phyloP scores from a whole-genome alignment of 1,140 invertebrate species.

The Monochamus saltuarius region DNA sequence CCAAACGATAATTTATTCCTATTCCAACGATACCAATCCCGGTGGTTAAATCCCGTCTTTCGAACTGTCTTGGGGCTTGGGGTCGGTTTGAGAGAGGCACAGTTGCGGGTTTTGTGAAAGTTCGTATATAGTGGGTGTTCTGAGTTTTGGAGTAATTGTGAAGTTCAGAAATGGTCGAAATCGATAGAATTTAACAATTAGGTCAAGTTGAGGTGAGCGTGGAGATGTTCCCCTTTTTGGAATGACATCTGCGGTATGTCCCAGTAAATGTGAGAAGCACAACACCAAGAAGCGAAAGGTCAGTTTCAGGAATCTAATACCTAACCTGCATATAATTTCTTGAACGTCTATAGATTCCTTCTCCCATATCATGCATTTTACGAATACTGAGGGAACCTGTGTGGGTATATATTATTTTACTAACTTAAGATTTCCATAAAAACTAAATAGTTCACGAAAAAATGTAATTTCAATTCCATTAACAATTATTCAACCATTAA shows the following conservation, averaged over 20 bases:
- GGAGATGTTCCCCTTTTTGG: slow-evolving; percentile 6
- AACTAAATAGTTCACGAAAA: too few relatives aligned
- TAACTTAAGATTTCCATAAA: too few relatives aligned
- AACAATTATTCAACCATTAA: too few relatives aligned
- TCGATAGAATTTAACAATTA: background rate
- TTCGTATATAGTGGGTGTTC: background rate
- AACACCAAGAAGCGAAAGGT: slow-evolving; percentile 19
- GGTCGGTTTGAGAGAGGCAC: background rate
- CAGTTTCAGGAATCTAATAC: background rate
- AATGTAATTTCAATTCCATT: too few relatives aligned
- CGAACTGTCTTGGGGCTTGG: background rate
- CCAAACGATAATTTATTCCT: background rate
- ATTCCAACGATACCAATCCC: background rate
- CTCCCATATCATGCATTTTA: too few relatives aligned
- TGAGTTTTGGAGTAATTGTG: background rate
- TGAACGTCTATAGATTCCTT: too few relatives aligned
- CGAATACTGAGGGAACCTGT: too few relatives aligned
- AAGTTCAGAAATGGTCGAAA: background rate
- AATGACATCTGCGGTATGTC: slow-evolving; percentile 14
- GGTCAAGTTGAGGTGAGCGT: background rate
- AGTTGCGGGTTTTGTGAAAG: background rate
- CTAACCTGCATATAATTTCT: too few relatives aligned
- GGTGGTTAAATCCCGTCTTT: background rate
- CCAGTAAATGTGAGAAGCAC: slow-evolving; percentile 15
- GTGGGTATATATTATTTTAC: too few relatives aligned